Conservation (phyloP, 2,888 invertebrate species). For the Perdita meconis region DNA sequence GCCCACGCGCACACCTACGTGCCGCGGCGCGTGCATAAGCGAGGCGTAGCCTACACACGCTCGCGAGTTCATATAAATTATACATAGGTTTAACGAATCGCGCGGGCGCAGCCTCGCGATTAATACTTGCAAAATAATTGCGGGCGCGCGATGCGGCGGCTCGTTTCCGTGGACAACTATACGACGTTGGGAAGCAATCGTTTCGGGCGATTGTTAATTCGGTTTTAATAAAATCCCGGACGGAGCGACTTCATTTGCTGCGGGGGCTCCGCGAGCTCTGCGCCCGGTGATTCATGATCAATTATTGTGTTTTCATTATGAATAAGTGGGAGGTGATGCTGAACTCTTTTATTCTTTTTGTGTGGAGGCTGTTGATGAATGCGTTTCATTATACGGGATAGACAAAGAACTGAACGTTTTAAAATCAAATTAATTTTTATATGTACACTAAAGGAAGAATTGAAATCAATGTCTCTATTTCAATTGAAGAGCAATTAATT, state of each 20-base stretch:
- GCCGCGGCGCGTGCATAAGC: slow-evolving; percentile 35
- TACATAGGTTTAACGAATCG: slow-evolving; percentile 46
- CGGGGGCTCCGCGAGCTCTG: neutral
- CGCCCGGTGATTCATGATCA: too few species aligned
- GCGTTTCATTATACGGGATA: too few species aligned
- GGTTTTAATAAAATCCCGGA: neutral
- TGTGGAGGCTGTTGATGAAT: too few species aligned
- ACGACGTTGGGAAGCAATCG: neutral
- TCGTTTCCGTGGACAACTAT: slow-evolving; percentile 2
- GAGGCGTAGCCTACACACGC: slow-evolving; percentile 56
- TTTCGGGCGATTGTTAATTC: slow-evolving; percentile 1
- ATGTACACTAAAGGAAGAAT: too few species aligned
- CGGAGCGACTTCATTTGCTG: neutral
- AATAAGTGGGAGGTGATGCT: too few species aligned
- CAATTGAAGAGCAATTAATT: too few species aligned
- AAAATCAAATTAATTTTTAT: too few species aligned
- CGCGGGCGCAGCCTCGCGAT: slow-evolving; percentile 14
- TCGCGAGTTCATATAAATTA: slow-evolving; percentile 58
- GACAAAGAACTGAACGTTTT: too few species aligned
- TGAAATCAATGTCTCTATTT: too few species aligned
- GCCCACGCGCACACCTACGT: slow-evolving; percentile 71
- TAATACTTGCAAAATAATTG: slow-evolving; percentile 54
- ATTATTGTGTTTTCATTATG: too few species aligned
- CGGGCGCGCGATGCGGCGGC: slow-evolving; percentile 4
- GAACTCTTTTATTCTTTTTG: too few species aligned